Conservation (phyloP, 2,113 vertebrate species). For the Brevimyrus niger region DNA sequence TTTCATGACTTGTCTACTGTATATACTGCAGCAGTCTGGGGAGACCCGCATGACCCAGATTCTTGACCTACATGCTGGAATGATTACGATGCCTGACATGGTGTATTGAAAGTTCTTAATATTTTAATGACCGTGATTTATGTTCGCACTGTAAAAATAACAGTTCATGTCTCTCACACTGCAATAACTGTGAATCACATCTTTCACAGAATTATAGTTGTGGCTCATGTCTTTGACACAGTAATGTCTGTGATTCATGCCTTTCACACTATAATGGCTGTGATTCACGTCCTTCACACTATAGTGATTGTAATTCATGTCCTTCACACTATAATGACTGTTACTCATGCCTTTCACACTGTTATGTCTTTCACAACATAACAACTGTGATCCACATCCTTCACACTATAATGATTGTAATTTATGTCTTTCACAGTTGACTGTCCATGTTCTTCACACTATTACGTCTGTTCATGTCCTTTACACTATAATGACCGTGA, state of each 20-base stretch:
- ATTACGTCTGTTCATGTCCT: background rate
- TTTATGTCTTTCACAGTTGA: background rate
- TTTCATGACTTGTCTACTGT: background rate
- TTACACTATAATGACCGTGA: background rate
- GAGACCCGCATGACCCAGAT: background rate
- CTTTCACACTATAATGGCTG: background rate
- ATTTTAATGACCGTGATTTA: background rate
- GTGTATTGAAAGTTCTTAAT: background rate
- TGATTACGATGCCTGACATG: background rate
- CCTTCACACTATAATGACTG: background rate
- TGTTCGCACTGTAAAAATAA: background rate
- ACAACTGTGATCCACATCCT: background rate
- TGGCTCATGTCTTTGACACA: background rate
- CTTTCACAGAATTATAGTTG: background rate
- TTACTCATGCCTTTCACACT: background rate
- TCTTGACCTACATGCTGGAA: background rate
- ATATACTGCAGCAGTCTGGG: background rate
- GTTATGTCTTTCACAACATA: background rate
- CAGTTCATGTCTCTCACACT: background rate
- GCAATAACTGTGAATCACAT: background rate
- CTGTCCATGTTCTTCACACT: background rate
- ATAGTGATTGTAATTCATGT: background rate
- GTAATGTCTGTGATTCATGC: background rate
- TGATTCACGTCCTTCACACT: background rate
- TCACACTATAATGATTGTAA: background rate